Conservation (phyloP, 2,888 invertebrate species). For the Pyrochroa serraticornis region DNA sequence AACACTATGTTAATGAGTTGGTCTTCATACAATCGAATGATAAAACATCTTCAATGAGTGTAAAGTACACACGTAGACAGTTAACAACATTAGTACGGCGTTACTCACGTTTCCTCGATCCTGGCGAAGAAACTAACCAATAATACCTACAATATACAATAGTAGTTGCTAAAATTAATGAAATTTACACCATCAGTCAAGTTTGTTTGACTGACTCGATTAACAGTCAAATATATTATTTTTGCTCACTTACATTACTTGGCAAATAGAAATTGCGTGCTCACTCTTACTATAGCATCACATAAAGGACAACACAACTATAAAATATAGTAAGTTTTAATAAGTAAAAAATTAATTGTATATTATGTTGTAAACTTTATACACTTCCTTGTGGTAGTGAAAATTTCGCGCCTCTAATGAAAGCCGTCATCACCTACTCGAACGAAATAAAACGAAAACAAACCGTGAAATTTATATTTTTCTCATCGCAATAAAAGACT, state of each 20-base stretch:
- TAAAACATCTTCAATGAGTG: constrained; percentile 30
- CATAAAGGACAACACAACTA: constrained; percentile 38
- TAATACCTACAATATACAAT: constrained; percentile 20
- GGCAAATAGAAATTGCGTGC: constrained; percentile 38
- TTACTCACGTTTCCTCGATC: constrained; percentile 36
- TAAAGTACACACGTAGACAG: constrained; percentile 30
- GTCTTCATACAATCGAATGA: constrained; percentile 30
- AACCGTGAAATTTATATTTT: constrained; percentile 37
- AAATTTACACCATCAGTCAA: constrained; percentile 29
- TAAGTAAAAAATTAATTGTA: constrained; percentile 33
- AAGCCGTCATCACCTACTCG: constrained; percentile 25
- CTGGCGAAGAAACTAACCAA: constrained; percentile 25
- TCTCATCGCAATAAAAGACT: constrained; percentile 30
- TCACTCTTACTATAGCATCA: constrained; percentile 41
- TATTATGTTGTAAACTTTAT: constrained; percentile 27
- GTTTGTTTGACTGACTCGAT: constrained; percentile 14
- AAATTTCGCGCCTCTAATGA: constrained; percentile 16
- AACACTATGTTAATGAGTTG: constrained; percentile 34
- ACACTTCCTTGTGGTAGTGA: constrained; percentile 21
- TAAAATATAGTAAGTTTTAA: constrained; percentile 28
- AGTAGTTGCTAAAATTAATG: constrained; percentile 10
- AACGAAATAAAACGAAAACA: constrained; percentile 29
- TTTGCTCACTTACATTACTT: constrained; percentile 18
- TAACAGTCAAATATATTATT: constrained; percentile 21
- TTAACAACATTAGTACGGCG: constrained; percentile 40